phyloP scores from a whole-genome alignment of 2,113 vertebrate species.

The Leptosomus discolor region DNA sequence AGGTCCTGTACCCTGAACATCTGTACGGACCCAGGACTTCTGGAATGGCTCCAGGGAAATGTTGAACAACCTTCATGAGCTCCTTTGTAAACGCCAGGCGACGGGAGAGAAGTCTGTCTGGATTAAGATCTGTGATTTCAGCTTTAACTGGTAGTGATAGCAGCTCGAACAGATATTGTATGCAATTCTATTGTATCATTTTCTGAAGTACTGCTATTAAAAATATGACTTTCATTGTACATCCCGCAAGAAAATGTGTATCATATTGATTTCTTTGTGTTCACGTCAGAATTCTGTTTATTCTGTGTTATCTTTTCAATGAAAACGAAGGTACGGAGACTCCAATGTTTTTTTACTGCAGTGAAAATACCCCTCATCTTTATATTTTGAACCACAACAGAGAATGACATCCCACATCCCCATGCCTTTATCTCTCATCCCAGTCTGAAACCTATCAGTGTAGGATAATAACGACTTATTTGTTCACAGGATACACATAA shows the following conservation, averaged over 20 bases:
- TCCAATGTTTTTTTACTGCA: neutral
- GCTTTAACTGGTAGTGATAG: neutral
- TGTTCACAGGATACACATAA: neutral
- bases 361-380: neutral
- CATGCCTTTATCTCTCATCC: neutral
- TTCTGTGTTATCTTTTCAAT: neutral
- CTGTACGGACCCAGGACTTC: rapidly evolving
- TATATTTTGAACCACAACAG: neutral
- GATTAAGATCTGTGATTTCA: neutral
- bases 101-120: neutral
- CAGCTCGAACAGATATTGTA: neutral
- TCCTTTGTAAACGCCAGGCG: rapidly evolving
- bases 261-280: neutral
- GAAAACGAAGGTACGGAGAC: neutral
- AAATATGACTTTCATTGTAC: neutral
- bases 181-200: neutral
- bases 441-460: neutral
- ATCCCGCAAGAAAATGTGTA: neutral
- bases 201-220: neutral
- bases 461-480: neutral
- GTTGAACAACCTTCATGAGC: rapidly evolving
- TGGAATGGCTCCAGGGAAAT: neutral
- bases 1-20: neutral
- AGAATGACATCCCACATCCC: neutral
- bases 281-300: neutral